Base-by-base conservation (phyloP, 2,797 vertebrate species). In the Alauda arvensis region DNA sequence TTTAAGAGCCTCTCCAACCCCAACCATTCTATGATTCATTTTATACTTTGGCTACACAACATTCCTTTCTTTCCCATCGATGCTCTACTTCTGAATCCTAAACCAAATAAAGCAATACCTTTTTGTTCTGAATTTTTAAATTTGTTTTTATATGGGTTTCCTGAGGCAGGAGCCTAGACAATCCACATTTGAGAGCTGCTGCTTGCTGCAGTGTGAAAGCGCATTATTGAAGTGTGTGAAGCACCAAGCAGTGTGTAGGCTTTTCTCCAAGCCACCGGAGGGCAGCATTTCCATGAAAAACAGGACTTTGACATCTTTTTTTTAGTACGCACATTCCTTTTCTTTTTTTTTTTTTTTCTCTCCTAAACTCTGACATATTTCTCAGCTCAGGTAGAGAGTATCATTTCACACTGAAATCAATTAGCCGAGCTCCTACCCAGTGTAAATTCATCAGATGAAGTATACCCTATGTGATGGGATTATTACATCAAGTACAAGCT, bases 241-340 rank as follows among this genome's bases (percentile, higher is more conserved):
- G n/a, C 10, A 39, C 14, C 5, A 12, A 67, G 14, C 39, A 55
- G 4, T 1, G 19, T 13, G 34, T 24, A 8, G 37, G 20, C 14
- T 62, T 74, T 60, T 57, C 43, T 33, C 33, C 28, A 56, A 7
- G 31, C 80, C 95, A 88, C 87, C 55, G 65, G 95, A 93, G 93
- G 94, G 94, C 91, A 95, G 76, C 43, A 83, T 94, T 94, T 88
- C 76, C 74, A 93, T 10, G 56, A 59, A 72, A 92, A 88, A 88
- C 49, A 82, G 15, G 34, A 18, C 7, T 7, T 2, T 0, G 3
- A 31, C 14, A 3, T 10, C 0, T 9, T 14, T 33, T 29, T 29
- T 48, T 20, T 3, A 12, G 14, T 1, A 11, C 8, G 7, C 6
- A 8, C 1, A 3, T 26, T 7, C 10, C 8, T 2, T 13, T 13